Base-by-base conservation (phyloP, 2,888 invertebrate genomes). In the Heteromyza rotundicornis region DNA sequence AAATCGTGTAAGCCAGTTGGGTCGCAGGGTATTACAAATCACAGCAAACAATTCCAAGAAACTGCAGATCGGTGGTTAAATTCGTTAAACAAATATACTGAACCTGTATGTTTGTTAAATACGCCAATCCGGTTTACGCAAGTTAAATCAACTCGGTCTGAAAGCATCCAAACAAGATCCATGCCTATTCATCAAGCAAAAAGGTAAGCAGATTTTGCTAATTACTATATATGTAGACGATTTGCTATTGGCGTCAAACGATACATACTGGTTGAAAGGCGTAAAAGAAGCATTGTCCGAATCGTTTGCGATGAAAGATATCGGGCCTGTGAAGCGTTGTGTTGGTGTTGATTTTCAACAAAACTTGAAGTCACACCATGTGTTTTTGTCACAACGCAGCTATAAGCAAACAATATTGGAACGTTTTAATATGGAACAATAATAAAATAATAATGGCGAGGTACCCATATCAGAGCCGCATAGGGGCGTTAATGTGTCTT, bases 171-270 rank as follows among this genome's bases (percentile, higher is more conserved):
- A 24, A 47, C 62, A 65, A 32, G 66, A 67, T 40, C 65, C 65
- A 2, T 67, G n/a, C n/a, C 40, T 65, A 19, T 67, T 68, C 54
- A 44, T 64, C 8, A 64, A 56, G 32, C 51, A 24, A 27, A 49
- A 67, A 57, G 57, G 51, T 23, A 53, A 63, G 14, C 56, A 61
- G 14, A 59, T 66, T 12, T 22, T 65, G 32, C 23, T 69, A 17
- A 24, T 69, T 16, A 62, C 64, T 3, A 61, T 68, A 40, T 68
- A 68, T 32, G 66, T 68, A 12, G 67, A 67, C 35, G 68, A 66
- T 24, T 32, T 66, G 17, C 22, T 70, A 51, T 40, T 68, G 35
- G 65, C 70, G 2, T 65, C 67, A 47, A 68, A 67, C 50, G 49
- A 64, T 17, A 56, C 52, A 1, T 16, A 47, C 12, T 64, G 56